Conservation (phyloP, 2,797 vertebrate species). For the Sebastes trivittatus region DNA sequence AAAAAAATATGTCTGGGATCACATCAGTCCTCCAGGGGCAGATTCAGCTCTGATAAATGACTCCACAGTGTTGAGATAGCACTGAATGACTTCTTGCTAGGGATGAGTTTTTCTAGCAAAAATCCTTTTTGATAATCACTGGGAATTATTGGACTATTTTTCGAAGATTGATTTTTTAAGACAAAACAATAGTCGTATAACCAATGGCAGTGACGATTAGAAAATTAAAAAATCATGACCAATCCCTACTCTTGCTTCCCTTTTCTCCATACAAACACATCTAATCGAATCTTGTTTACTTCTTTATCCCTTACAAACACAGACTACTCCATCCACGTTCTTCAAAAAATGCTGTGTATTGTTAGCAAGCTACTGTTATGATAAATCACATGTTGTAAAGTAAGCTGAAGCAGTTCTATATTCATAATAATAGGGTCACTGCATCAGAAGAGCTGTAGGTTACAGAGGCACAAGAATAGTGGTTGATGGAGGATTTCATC, state of each 20-base stretch:
- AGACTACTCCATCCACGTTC: background rate
- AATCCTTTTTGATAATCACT: background rate
- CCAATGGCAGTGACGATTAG: background rate
- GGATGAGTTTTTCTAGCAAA: background rate
- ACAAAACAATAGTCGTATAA: background rate
- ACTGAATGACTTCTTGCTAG: background rate
- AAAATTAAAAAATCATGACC: background rate
- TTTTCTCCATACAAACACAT: conserved; percentile 25
- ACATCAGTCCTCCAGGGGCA: conserved; percentile 13
- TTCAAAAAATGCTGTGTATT: background rate
- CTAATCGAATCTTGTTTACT: conserved; percentile 18
- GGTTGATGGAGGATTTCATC: conserved; percentile 48
- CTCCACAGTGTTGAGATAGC: conserved; percentile 6
- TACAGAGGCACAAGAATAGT: conserved; percentile 33
- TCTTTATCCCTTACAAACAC: conserved; percentile 9
- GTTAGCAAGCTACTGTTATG: background rate
- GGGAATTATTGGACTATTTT: background rate
- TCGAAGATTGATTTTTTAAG: background rate
- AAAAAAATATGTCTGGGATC: conserved; percentile 29
- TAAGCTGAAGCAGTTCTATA: conserved; percentile 1
- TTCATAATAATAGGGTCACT: conserved; percentile 35
- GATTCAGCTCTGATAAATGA: conserved; percentile 41
- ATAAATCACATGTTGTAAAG: conserved; percentile 5
- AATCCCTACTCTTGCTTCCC: background rate
- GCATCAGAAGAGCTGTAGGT: conserved; percentile 27